Base-by-base conservation (phyloP, 2,113 vertebrate genomes). In the Stegostoma tigrinum region DNA sequence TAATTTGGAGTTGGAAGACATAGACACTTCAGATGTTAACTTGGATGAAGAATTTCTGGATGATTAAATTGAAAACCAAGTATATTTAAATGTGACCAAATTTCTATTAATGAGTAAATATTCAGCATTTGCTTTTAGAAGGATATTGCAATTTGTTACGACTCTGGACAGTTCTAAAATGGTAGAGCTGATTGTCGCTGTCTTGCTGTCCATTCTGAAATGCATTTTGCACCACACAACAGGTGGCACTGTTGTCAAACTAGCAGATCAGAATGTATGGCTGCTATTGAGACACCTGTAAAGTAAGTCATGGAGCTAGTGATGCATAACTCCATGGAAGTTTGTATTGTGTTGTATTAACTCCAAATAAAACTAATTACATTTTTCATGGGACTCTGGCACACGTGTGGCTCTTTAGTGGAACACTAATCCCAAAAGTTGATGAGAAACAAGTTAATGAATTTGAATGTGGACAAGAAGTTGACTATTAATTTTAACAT, bases 11-110 rank as follows among this genome's bases (percentile, higher is more conserved):
- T 97, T 99, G 96, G 99, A 99, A 23, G 99, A 99, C 97, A 98
- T 99, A 68, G 99, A 99, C 96, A 99, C 99, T 96, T 98, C 98
- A 96, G 99, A 99, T 96, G 98, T 99, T 96, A 99, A 99, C 96
- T 97, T 99, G 64, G 99, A 99, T 96, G 99, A 99, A 96, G 99
- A 99, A 95, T 99, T 99, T 97, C 97, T 98, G 96, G 98, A 98
- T 96, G 98, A 99, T 78, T 98, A 97, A 98, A 96, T 7, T 2
- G 24, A 86, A 70, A 72, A 95, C 38, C 90, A 70, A 75, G n/a
- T 70, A 27, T 95, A 94, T 96, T 96, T 96, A 96, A 95, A 96
- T 89, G 96, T 96, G 87, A 97, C 96, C 96, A 97, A 97, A 97
- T 68, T 34, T 96, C 94, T 96, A 96, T 96, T 48, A 48, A 93